phyloP scores from a whole-genome alignment of 2,888 invertebrate species.

The Meteorus colon region DNA sequence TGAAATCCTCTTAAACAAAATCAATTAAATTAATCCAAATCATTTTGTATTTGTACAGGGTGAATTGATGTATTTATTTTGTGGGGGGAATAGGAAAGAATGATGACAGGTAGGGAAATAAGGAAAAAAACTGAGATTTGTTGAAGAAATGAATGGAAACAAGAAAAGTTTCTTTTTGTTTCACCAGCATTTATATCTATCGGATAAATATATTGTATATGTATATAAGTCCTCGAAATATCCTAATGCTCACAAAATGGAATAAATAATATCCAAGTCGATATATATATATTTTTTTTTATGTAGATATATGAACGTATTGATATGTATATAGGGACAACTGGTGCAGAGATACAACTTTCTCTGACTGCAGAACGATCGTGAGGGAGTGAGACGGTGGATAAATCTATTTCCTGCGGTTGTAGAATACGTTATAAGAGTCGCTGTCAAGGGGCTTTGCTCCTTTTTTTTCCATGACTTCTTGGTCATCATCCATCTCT shows the following conservation, averaged over 20 bases:
- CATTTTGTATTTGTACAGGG: no score
- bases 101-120: neutral
- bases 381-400: conserved; percentile 47
- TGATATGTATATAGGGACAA: conserved; percentile 1
- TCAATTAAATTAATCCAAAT: no score
- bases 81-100: neutral
- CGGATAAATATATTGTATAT: neutral
- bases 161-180: neutral
- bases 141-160: conserved; percentile 19
- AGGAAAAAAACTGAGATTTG: conserved; percentile 27
- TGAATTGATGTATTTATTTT: neutral
- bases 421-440: conserved; percentile 65
- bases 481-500: conserved; percentile 42
- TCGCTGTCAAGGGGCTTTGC: conserved; percentile 51
- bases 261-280: conserved; percentile 58
- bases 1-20: no score
- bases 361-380: conserved; percentile 23
- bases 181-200: conserved; percentile 6
- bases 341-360: conserved; percentile 21
- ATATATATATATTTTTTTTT: conserved; percentile 33
- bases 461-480: conserved; percentile 32
- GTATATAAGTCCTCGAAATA: conserved; percentile 44
- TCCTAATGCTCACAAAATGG: conserved; percentile 56
- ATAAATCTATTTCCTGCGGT: conserved; percentile 68
- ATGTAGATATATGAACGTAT: neutral